These are phyloP conservation scores for Polietes domitor DNA, from an alignment of 2,888 invertebrate species.

Conservation along the genomic window DNA sequence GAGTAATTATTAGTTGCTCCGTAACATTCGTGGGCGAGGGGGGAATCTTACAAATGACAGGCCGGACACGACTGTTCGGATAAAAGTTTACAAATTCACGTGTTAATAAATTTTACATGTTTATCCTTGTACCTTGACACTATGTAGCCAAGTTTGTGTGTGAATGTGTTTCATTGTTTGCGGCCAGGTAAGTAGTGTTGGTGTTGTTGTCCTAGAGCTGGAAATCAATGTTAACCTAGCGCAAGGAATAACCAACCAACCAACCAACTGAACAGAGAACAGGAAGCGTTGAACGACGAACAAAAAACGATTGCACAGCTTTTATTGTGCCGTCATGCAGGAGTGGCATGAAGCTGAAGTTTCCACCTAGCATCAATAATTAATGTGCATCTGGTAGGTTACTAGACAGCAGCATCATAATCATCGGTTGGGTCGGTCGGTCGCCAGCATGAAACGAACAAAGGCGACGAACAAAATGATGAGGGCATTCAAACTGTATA, in stretches of 20 bases:
- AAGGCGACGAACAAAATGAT: neutral
- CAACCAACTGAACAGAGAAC: slow-evolving; percentile 31
- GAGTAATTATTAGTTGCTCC: slow-evolving; percentile 14
- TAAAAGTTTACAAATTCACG: slow-evolving; percentile 29
- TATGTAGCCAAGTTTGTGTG: slow-evolving; percentile 39
- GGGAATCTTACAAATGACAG: too few relatives aligned
- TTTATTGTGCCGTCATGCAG: slow-evolving; percentile 3
- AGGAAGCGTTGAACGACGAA: slow-evolving; percentile 7
- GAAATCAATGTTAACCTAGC: slow-evolving; percentile 54
- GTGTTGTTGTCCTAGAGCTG: neutral
- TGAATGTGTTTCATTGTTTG: slow-evolving; percentile 39
- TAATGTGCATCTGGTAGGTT: slow-evolving; percentile 54
- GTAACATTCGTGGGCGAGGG: too few relatives aligned
- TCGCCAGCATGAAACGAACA: slow-evolving; percentile 2
- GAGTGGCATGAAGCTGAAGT: neutral
- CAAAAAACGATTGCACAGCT: slow-evolving; percentile 10
- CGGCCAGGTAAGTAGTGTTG: slow-evolving; percentile 7
- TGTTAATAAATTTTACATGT: slow-evolving; percentile 58
- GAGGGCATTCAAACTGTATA: neutral
- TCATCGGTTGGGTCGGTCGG: neutral
- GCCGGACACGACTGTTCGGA: too few relatives aligned
- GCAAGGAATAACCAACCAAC: neutral
- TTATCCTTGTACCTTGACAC: slow-evolving; percentile 67
- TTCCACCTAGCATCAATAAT: slow-evolving; percentile 51
- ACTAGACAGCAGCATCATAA: slow-evolving; percentile 38